Base-by-base conservation (phyloP, 2,113 vertebrate genomes). In the Euleptes europaea region DNA sequence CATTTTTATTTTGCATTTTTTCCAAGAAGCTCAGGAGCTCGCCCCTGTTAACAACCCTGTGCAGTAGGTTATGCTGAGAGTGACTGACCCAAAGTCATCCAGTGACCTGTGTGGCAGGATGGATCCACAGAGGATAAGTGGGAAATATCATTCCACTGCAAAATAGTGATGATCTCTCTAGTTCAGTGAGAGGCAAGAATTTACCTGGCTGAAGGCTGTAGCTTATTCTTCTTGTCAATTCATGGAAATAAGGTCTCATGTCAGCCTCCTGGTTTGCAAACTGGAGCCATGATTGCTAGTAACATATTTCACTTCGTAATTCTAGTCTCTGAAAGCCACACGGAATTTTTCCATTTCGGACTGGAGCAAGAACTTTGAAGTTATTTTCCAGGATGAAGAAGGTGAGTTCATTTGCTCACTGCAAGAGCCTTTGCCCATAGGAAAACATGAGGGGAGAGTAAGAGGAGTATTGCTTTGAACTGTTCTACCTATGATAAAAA, bases 331-430 rank as follows among this genome's bases (percentile, higher is more conserved):
- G 81, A 99, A 98, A 94, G 97, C 97, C 86, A 98, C 98, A 40
- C 96, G 98, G 80, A 99, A 98, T 96, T 99, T 99, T 95, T 99
- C 99, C 1, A 96, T 98, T 93, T 99, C 98, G 35, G 99, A 99
- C 92, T 99, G 98, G 99, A 98, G 97, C 94, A 99, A 99, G 96
- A 99, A 98, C 95, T 99, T 99, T 89, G 99, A 99, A 96, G 98
- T 99, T 17, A 95, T 98, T 95, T 99, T 99, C 92, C 98, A 98
- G 90, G 98, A 99, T 91, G 99, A 99, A 92, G 99, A 99, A 98
- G 99, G 98, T 99, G 89, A 96, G 96, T 94, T 92, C 88, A 78
- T 35, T 42, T 80, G 57, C 31, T 19, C 31, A 3, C 28, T n/a
- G n/a, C 14, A 60, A 49, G 57, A 78, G 26, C 78, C 42, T 71